Conservation (phyloP, 2,888 invertebrate species). For the Prenolepis imparis region DNA sequence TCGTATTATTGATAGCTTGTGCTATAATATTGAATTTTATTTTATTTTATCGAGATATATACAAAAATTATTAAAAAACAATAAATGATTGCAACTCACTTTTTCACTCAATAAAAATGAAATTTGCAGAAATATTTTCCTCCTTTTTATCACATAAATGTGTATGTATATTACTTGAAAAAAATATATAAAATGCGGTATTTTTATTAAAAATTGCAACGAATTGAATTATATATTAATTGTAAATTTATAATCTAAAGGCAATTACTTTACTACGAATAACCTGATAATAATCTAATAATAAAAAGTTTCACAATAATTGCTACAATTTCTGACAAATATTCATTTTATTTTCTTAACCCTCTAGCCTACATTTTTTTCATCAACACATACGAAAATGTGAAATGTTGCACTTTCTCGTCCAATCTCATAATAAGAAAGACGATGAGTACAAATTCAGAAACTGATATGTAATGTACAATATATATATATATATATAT, state of each 20-base stretch:
- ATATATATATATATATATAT: neutral
- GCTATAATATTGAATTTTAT: neutral
- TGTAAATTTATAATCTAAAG: neutral
- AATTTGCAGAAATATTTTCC: neutral
- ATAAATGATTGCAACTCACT: neutral
- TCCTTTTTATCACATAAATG: neutral
- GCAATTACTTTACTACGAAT: neutral
- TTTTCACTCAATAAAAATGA: neutral
- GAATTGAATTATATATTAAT: neutral
- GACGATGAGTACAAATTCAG: constrained; percentile 17
- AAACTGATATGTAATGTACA: constrained; percentile 27
- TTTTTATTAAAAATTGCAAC: neutral
- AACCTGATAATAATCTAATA: neutral
- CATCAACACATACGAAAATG: constrained; percentile 4
- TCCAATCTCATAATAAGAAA: constrained; percentile 24
- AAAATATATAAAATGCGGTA: neutral
- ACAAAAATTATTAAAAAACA: neutral
- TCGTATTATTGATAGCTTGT: neutral
- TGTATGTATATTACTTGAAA: neutral
- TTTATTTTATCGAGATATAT: neutral
- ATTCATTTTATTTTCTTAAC: constrained; percentile 41
- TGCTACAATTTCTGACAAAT: constrained; percentile 31
- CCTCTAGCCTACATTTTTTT: constrained; percentile 42
- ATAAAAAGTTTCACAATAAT: constrained; percentile 19
- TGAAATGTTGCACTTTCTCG: constrained; percentile 37